Percentiles rank a stretch among this genome's conserved stretches.
Evolutionary conservation across 2,797 vertebrate species (phyloP).

Genomic region (Xenops minutus): DNA sequence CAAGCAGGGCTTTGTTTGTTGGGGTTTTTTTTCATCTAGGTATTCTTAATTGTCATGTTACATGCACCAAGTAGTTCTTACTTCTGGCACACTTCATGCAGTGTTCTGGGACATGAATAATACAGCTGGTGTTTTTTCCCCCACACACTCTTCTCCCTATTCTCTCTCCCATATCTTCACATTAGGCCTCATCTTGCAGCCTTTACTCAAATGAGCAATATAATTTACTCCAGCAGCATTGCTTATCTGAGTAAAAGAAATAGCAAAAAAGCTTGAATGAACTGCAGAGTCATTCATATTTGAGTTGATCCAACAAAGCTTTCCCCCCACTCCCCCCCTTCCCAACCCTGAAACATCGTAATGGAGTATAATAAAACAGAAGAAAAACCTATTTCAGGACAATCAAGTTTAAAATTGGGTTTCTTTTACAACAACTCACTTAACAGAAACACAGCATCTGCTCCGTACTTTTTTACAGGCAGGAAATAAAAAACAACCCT

Average conservation of each 20-base stretch:
- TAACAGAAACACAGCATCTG: not conserved
- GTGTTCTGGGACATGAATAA: not conserved
- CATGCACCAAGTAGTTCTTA: not conserved
- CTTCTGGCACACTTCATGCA: not conserved
- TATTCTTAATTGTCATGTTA: not conserved
- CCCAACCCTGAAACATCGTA: not conserved
- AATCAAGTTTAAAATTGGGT: not conserved
- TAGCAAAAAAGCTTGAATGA: not conserved
- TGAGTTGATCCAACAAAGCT: not conserved
- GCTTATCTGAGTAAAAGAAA: not conserved
- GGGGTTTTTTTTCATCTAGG: not conserved
- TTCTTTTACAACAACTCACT: not conserved
- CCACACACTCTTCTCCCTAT: not conserved
- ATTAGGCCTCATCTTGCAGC: not conserved
- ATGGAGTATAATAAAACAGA: not conserved
- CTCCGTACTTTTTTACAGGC: not conserved
- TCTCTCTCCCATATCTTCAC: not conserved
- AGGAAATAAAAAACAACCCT: not conserved
- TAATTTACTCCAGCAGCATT: not conserved
- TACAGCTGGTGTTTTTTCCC: not conserved
- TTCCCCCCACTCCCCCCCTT: not conserved
- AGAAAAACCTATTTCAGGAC: not conserved
- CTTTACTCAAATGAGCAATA: not conserved
- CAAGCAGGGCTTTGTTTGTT: slow-evolving; percentile 12
- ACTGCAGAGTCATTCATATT: not conserved